These are phyloP conservation scores for Octopus sinensis DNA, from an alignment of 1,140 invertebrate genomes.

Conservation along the genomic window DNA sequence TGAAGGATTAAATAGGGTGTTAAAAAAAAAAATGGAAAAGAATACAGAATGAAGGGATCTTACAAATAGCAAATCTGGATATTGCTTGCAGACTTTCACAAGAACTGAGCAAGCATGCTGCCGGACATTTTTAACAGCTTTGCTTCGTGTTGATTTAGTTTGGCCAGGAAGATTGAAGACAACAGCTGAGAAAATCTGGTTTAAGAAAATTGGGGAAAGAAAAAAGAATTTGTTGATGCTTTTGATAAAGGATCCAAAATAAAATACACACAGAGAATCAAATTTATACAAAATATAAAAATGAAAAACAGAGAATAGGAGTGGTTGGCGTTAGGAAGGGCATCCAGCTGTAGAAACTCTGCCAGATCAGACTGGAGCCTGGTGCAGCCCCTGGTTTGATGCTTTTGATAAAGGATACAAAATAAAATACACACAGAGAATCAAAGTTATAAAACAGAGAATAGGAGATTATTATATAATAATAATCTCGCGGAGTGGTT, in stretches of 20 bases:
- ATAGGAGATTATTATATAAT: too few relatives aligned
- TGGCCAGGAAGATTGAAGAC: constrained; percentile 69
- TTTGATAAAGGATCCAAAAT: background rate
- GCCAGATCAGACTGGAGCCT: too few relatives aligned
- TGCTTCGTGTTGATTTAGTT: constrained; percentile 66
- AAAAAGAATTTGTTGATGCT: constrained; percentile 1
- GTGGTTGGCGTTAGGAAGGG: too few relatives aligned
- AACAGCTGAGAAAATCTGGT: constrained; percentile 73
- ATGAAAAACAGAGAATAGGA: too few relatives aligned
- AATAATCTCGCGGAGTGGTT: too few relatives aligned
- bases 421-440: too few relatives aligned
- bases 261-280: constrained; percentile 9
- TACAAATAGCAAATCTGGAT: constrained; percentile 66
- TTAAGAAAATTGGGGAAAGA: constrained; percentile 16
- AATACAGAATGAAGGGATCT: constrained; percentile 20
- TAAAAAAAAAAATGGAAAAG: background rate
- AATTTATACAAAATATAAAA: background rate
- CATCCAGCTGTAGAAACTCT: too few relatives aligned
- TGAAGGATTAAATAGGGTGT: too few relatives aligned
- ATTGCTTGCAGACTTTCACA: constrained; percentile 84
- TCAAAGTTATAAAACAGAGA: too few relatives aligned
- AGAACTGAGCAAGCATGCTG: constrained; percentile 83
- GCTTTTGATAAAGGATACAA: too few relatives aligned
- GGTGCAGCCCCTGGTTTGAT: too few relatives aligned
- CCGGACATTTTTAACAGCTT: constrained; percentile 78